Evolutionary conservation across 2,888 invertebrate species (phyloP).

Genomic region (Mesoligia furuncula): DNA sequence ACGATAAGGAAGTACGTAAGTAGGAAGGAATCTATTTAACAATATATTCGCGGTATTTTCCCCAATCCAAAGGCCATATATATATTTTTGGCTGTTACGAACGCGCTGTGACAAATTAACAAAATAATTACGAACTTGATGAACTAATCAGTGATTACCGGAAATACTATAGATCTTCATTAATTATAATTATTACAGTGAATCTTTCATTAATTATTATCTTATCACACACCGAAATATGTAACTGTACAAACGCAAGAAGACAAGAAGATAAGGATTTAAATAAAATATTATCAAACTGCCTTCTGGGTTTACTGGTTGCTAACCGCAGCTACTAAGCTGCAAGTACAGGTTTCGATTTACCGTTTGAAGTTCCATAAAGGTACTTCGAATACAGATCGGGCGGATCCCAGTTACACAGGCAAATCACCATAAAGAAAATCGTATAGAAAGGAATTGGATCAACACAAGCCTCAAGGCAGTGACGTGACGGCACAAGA

Average conservation of each 20-base stretch:
- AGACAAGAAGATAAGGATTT: not conserved
- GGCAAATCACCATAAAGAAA: not conserved
- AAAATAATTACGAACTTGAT: not conserved
- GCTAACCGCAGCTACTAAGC: not conserved
- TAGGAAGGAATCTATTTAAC: not conserved
- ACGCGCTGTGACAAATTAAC: not conserved
- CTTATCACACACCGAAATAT: not conserved
- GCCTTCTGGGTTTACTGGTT: not conserved
- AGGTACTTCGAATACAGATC: not conserved
- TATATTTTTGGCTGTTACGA: not conserved
- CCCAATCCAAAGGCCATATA: not conserved
- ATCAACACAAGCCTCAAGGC: not conserved
- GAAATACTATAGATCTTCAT: constrained; percentile 1
- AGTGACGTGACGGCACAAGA: not conserved
- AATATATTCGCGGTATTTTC: not conserved
- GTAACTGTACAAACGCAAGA: not conserved
- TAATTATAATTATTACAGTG: not conserved
- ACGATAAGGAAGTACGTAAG: not conserved
- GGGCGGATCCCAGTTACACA: not conserved
- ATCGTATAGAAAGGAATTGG: not conserved
- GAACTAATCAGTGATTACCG: constrained; percentile 1
- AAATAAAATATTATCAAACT: not conserved
- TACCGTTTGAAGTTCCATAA: not conserved
- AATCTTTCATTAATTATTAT: constrained; percentile 10
- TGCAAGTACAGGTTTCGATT: not conserved